Conservation (phyloP, 2,113 vertebrate genomes). For the Brachirus orientalis region DNA sequence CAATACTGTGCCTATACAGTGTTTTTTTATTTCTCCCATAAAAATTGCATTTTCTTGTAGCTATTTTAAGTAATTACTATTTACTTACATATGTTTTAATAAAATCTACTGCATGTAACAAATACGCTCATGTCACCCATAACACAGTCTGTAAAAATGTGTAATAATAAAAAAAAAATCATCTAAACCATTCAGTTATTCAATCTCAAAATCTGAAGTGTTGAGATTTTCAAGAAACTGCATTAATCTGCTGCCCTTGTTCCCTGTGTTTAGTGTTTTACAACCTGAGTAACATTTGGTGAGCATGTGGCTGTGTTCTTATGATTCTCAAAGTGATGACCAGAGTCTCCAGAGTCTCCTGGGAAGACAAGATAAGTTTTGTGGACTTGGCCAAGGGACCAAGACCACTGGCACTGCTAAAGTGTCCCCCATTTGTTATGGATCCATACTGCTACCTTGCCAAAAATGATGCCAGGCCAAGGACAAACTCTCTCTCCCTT, state of each 20-base stretch:
- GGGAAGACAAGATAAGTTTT: slow-evolving; percentile 74
- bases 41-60: too few relatives aligned
- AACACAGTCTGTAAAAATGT: not conserved
- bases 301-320: slow-evolving; percentile 55
- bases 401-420: slow-evolving; percentile 73
- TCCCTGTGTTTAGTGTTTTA: too few relatives aligned
- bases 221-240: slow-evolving; percentile 2
- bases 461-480: slow-evolving; percentile 81
- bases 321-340: slow-evolving; percentile 77
- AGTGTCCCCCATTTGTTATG: slow-evolving; percentile 79
- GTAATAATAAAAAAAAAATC: not conserved
- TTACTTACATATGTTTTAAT: too few relatives aligned
- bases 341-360: slow-evolving; percentile 69
- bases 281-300: too few relatives aligned
- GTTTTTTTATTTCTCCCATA: too few relatives aligned
- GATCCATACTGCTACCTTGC: slow-evolving; percentile 72
- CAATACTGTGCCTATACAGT: too few relatives aligned
- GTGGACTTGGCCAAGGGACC: slow-evolving; percentile 75
- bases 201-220: too few relatives aligned
- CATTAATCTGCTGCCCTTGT: slow-evolving; percentile 20
- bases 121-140: not conserved
- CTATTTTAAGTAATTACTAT: too few relatives aligned
- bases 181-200: too few relatives aligned
- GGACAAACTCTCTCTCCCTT: slow-evolving; percentile 64
- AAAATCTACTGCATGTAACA: too few relatives aligned